phyloP scores from a whole-genome alignment of 2,888 invertebrate genomes.

The Gymnoscelis rufifasciata region DNA sequence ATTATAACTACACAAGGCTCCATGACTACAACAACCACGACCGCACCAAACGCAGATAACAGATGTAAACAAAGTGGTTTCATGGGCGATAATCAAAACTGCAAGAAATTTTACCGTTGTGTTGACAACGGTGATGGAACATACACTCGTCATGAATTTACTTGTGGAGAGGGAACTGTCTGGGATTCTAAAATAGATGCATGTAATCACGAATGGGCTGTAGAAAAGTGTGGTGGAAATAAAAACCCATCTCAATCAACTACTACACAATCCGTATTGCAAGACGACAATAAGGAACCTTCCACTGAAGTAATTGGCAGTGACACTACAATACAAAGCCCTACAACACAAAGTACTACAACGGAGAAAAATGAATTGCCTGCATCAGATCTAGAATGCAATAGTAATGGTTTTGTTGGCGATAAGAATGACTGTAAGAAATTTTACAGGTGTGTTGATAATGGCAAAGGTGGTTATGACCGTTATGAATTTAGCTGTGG shows the following conservation, averaged over 20 bases:
- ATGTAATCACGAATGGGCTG: constrained; percentile 83
- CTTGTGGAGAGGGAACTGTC: constrained; percentile 86
- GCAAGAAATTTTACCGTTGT: constrained; percentile 88
- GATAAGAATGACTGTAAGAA: constrained; percentile 76
- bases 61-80: constrained; percentile 77
- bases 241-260: constrained; percentile 15
- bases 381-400: constrained; percentile 15
- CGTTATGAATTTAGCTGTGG: constrained; percentile 77
- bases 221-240: constrained; percentile 51
- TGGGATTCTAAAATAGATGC: constrained; percentile 84
- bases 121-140: constrained; percentile 80
- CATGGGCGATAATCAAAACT: constrained; percentile 82
- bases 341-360: constrained; percentile 13
- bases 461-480: constrained; percentile 56
- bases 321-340: constrained; percentile 13
- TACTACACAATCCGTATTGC: constrained; percentile 18
- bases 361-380: constrained; percentile 8
- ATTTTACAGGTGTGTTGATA: constrained; percentile 82
- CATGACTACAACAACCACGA: constrained; percentile 22
- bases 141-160: constrained; percentile 83
- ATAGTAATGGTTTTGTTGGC: constrained; percentile 65
- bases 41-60: constrained; percentile 20
- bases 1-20: constrained; percentile 10
- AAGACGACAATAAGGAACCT: constrained; percentile 27
- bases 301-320: constrained; percentile 16